Conservation (phyloP, 2,797 vertebrate genomes). For the Xerus rutilus region DNA sequence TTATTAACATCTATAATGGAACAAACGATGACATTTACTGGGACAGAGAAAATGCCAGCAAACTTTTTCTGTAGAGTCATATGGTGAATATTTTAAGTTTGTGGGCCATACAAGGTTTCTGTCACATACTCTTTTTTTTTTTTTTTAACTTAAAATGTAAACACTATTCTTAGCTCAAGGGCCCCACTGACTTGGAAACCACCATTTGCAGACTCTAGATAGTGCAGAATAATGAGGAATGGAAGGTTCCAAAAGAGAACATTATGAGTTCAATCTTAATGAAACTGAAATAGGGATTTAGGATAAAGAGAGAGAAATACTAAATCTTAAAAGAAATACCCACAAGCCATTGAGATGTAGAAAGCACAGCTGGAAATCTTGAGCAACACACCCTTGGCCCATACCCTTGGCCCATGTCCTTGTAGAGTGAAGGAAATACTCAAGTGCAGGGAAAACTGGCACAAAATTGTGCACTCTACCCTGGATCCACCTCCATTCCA, state of each 20-base stretch:
- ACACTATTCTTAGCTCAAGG: neutral
- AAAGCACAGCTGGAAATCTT: no score
- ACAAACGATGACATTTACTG: neutral
- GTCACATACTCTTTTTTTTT: neutral
- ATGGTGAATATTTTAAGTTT: neutral
- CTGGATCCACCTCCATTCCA: no score
- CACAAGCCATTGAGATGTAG: no score
- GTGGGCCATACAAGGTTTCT: neutral
- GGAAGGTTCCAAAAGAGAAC: neutral
- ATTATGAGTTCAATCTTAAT: neutral
- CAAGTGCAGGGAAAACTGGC: no score
- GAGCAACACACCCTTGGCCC: no score
- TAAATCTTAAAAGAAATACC: no score
- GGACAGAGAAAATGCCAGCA: neutral
- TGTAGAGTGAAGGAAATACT: no score
- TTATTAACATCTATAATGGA: neutral
- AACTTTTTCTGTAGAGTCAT: neutral
- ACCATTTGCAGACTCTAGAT: neutral
- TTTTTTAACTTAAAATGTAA: neutral
- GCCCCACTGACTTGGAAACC: neutral
- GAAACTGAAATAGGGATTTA: no score
- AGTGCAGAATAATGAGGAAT: neutral
- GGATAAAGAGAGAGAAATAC: no score
- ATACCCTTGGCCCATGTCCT: no score
- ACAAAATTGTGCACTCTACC: no score